Conservation (phyloP, 2,113 vertebrate genomes). For the Nyctereutes procyonoides region DNA sequence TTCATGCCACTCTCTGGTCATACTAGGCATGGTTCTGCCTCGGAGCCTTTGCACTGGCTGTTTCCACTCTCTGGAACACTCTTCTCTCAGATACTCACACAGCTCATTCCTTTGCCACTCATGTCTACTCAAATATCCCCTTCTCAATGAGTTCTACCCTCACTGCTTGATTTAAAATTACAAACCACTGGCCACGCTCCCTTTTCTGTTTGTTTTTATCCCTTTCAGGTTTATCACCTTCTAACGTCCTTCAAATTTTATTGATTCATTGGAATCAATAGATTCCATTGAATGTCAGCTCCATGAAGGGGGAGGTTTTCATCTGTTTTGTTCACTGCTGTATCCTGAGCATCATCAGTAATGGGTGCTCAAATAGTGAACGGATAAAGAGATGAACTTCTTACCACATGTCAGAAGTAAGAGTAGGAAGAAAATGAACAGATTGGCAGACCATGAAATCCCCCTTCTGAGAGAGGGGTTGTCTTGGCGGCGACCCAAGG, state of each 20-base stretch:
- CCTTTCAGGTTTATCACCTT: background rate
- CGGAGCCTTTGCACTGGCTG: background rate
- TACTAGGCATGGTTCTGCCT: background rate
- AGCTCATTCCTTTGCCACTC: background rate
- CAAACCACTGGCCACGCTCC: background rate
- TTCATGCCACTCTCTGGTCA: background rate
- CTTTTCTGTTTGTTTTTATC: background rate
- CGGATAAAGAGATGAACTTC: background rate
- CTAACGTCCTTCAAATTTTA: background rate
- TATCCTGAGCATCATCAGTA: background rate
- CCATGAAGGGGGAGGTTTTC: background rate
- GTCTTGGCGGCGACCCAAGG: background rate
- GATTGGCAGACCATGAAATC: background rate
- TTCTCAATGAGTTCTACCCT: background rate
- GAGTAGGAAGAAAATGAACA: background rate
- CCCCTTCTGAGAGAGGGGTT: background rate
- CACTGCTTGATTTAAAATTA: background rate
- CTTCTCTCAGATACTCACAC: background rate
- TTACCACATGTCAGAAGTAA: background rate
- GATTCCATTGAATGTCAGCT: background rate
- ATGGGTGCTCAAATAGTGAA: background rate
- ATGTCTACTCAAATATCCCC: background rate
- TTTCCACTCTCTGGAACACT: background rate
- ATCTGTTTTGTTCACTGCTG: background rate
- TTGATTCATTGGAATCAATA: background rate